Evolutionary conservation across 1,140 invertebrate genomes (phyloP).

Genomic region (Antheraea mylitta): DNA sequence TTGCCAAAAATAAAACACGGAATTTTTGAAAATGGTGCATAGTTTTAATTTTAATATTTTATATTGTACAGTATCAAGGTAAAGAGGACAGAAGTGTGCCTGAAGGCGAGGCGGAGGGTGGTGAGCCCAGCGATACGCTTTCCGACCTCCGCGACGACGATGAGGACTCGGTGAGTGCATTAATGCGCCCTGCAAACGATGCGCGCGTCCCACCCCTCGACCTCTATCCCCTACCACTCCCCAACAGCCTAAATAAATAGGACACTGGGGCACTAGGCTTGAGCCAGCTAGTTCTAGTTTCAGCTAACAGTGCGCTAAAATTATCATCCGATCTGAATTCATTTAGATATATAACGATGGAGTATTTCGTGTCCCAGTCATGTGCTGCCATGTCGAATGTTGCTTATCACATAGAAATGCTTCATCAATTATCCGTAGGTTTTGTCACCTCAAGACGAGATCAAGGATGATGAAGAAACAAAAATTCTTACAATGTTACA

Average conservation of each 20-base stretch:
- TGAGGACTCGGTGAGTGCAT: slow-evolving; percentile 73
- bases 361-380: slow-evolving; percentile 21
- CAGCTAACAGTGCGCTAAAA: slow-evolving; percentile 31
- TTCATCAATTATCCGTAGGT: slow-evolving; percentile 69
- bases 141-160: slow-evolving; percentile 72
- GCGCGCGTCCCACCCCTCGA: slow-evolving; percentile 21
- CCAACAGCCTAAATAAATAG: slow-evolving; percentile 51
- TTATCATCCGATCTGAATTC: slow-evolving; percentile 22
- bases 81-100: slow-evolving; percentile 54
- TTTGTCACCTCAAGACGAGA: slow-evolving; percentile 71
- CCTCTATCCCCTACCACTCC: slow-evolving; percentile 18
- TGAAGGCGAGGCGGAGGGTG: slow-evolving; percentile 47
- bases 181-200: slow-evolving; percentile 30
- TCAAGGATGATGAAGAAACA: slow-evolving; percentile 59
- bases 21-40: background rate
- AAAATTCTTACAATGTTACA: slow-evolving; percentile 80
- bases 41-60: slow-evolving; percentile 4
- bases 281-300: slow-evolving; percentile 46
- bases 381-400: slow-evolving; percentile 49
- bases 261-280: slow-evolving; percentile 60
- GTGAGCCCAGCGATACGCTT: slow-evolving; percentile 55
- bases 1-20: background rate
- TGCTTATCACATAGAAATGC: slow-evolving; percentile 64
- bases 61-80: slow-evolving; percentile 51
- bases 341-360: slow-evolving; percentile 7